Evolutionary conservation across 2,888 invertebrate genomes (phyloP).

Genomic region (Platycheirus rosarum): DNA sequence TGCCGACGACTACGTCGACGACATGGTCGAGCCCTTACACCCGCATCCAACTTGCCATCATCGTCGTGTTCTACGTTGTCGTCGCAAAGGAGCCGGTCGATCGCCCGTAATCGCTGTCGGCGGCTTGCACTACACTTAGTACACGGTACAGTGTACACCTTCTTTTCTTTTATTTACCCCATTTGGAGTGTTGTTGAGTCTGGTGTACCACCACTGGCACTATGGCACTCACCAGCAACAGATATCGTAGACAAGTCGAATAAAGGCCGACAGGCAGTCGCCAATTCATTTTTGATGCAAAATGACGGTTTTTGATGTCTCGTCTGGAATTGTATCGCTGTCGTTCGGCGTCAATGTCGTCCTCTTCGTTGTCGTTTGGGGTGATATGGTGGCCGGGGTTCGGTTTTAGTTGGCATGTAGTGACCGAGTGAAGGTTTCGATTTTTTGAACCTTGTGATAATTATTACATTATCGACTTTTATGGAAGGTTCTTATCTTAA

Average conservation of each 20-base stretch:
- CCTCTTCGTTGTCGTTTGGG: conserved; percentile 23
- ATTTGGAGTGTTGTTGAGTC: conserved; percentile 34
- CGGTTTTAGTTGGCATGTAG: neutral
- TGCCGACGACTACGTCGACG: conserved; percentile 24
- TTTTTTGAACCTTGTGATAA: conserved; percentile 35
- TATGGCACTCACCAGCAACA: conserved; percentile 7
- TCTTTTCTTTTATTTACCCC: conserved; percentile 54
- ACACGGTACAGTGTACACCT: conserved; percentile 36
- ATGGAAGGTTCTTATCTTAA: too few relatives aligned
- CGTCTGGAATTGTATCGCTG: conserved; percentile 63
- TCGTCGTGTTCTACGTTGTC: conserved; percentile 15
- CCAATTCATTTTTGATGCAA: conserved; percentile 69
- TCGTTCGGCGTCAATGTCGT: conserved; percentile 28
- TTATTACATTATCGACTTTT: too few relatives aligned
- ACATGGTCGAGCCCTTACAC: conserved; percentile 29
- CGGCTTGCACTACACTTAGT: conserved; percentile 58
- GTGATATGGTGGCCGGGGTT: conserved; percentile 38
- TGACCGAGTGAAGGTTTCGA: conserved; percentile 58
- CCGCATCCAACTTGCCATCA: conserved; percentile 1
- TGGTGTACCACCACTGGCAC: conserved; percentile 16
- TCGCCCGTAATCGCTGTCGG: conserved; percentile 64
- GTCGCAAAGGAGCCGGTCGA: conserved; percentile 60
- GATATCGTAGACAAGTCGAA: conserved; percentile 42
- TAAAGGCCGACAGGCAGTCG: conserved; percentile 68
- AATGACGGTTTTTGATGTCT: conserved; percentile 70